Evolutionary conservation across 2,113 vertebrate species (phyloP).

Genomic region (Psophia crepitans): DNA sequence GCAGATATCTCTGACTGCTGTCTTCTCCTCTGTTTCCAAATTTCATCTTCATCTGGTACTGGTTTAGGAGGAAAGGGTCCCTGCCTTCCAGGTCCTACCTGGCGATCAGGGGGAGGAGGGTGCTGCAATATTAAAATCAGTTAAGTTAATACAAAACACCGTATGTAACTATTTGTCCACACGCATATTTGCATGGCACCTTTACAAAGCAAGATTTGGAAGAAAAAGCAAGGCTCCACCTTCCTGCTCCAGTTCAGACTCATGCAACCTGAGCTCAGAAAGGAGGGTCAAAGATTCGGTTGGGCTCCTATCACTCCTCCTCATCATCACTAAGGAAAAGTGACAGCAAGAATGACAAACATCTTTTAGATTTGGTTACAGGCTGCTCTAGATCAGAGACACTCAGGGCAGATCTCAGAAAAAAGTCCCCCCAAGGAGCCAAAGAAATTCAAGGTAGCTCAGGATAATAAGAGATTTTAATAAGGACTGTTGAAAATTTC

Average conservation of each 20-base stretch:
- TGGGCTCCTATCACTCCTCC: not conserved
- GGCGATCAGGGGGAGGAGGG: constrained; percentile 76
- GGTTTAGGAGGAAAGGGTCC: constrained; percentile 73
- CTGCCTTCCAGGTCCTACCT: constrained; percentile 69
- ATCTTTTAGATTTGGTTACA: not conserved
- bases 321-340: not conserved
- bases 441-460: not conserved
- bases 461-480: not conserved
- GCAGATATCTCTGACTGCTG: constrained; percentile 91
- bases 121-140: constrained; percentile 68
- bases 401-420: not conserved
- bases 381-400: not conserved
- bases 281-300: not conserved
- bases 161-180: not conserved
- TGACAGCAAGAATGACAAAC: not conserved
- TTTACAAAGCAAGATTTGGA: not conserved
- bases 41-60: constrained; percentile 89
- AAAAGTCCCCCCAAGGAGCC: not conserved
- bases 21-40: constrained; percentile 93
- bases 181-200: accelerated
- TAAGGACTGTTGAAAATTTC: not conserved
- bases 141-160: not conserved
- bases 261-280: not conserved
- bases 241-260: not conserved
- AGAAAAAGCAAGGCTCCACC: not conserved